These are phyloP conservation scores for Lipophrys pholis DNA, from an alignment of 2,113 vertebrate genomes.

Conservation along the genomic window DNA sequence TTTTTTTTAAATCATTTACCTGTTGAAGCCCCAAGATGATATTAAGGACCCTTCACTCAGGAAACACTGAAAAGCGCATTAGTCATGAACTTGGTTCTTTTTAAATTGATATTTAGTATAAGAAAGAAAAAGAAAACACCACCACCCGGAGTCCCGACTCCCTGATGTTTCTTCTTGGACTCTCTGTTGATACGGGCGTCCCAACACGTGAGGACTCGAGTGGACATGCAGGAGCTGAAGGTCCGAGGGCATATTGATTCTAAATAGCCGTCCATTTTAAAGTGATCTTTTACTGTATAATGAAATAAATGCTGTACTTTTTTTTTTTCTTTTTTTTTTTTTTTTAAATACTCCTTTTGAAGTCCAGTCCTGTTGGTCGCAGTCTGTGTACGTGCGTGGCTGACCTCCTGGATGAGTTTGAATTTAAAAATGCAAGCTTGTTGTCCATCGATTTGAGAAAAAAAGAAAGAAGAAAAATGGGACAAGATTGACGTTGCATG, in stretches of 20 bases:
- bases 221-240: conserved; percentile 37
- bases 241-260: conserved; percentile 48
- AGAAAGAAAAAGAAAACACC: too few species aligned
- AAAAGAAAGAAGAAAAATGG: conserved; percentile 23
- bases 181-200: conserved; percentile 25
- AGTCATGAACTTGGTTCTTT: conserved; percentile 48
- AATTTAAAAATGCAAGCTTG: conserved; percentile 56
- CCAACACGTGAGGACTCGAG: not conserved
- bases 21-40: conserved; percentile 64
- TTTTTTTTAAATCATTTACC: conserved; percentile 41
- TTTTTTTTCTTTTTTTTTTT: conserved; percentile 30
- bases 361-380: conserved; percentile 25
- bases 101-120: conserved; percentile 30
- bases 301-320: conserved; percentile 57
- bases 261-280: conserved; percentile 72
- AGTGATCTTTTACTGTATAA: conserved; percentile 57
- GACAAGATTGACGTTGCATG: conserved; percentile 70
- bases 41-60: conserved; percentile 77
- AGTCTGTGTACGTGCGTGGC: conserved; percentile 4
- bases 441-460: conserved; percentile 52
- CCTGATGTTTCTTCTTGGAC: conserved; percentile 55
- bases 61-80: conserved; percentile 68
- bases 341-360: conserved; percentile 3
- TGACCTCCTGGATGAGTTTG: conserved; percentile 21
- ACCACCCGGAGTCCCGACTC: conserved; percentile 33